A percentile compares a stretch with the other conserved stretches of the same genome.
phyloP scores from a whole-genome alignment of 2,113 vertebrate species.

The Burhinus bistriatus region DNA sequence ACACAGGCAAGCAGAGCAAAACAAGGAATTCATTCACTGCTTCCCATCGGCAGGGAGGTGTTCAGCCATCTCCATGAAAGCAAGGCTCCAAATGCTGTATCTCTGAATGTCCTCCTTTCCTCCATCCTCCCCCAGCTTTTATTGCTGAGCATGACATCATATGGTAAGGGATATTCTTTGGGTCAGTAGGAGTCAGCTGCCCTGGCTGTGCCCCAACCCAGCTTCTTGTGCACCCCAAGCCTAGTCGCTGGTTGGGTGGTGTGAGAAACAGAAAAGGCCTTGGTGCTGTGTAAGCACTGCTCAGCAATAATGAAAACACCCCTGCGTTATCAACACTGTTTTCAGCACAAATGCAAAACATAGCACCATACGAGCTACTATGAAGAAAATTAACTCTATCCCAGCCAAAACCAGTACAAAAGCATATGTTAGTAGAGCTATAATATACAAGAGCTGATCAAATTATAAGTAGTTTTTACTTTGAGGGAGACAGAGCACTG shows the following conservation, averaged over 20 bases:
- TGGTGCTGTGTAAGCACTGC: background rate
- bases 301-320: background rate
- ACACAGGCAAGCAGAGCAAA: background rate
- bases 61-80: background rate
- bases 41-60: background rate
- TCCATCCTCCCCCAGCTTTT: background rate
- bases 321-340: background rate
- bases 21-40: background rate
- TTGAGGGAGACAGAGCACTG: no score
- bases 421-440: background rate
- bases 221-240: background rate
- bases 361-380: background rate
- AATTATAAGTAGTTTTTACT: background rate
- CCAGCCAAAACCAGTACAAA: background rate
- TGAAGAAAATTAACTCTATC: background rate
- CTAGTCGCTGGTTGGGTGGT: fast-evolving
- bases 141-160: background rate
- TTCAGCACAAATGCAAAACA: background rate
- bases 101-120: background rate
- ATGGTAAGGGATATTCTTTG: background rate
- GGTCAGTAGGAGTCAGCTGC: background rate
- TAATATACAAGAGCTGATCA: background rate
- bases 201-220: background rate
- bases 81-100: background rate
- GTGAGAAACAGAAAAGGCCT: background rate